Conservation (phyloP, 2,888 invertebrate genomes). For the Drosophila nr. perissopoda region DNA sequence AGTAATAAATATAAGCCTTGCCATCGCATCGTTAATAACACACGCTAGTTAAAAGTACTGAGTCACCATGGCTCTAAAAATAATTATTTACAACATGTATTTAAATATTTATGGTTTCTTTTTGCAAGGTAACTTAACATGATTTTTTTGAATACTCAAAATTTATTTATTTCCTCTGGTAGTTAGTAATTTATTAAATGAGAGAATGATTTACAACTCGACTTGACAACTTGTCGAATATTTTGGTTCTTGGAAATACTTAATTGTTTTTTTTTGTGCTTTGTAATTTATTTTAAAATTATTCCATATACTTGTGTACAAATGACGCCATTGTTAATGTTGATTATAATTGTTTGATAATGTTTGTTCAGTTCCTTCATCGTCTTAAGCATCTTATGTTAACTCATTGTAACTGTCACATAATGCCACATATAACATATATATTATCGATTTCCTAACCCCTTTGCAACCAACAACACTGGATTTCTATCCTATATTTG, state of each 20-base stretch:
- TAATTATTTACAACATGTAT: background rate
- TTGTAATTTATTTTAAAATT: background rate
- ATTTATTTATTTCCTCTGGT: background rate
- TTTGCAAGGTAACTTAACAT: background rate
- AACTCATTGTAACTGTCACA: background rate
- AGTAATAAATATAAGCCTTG: background rate
- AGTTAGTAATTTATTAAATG: background rate
- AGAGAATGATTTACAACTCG: background rate
- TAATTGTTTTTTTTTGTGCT: background rate
- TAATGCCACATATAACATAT: background rate
- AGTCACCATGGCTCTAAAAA: background rate
- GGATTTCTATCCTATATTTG: background rate
- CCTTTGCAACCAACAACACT: conserved; percentile 7
- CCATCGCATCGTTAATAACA: background rate
- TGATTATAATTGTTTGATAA: background rate
- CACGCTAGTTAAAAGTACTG: background rate
- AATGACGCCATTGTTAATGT: background rate
- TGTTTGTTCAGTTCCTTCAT: background rate
- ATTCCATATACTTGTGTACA: background rate
- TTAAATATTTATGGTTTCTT: background rate
- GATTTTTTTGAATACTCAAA: background rate
- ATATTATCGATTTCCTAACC: background rate
- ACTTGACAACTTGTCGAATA: background rate
- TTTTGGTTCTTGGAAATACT: fast-evolving
- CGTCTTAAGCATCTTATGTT: background rate